These are phyloP conservation scores for Formica aserva DNA, from an alignment of 2,888 invertebrate species.

Conservation along the genomic window DNA sequence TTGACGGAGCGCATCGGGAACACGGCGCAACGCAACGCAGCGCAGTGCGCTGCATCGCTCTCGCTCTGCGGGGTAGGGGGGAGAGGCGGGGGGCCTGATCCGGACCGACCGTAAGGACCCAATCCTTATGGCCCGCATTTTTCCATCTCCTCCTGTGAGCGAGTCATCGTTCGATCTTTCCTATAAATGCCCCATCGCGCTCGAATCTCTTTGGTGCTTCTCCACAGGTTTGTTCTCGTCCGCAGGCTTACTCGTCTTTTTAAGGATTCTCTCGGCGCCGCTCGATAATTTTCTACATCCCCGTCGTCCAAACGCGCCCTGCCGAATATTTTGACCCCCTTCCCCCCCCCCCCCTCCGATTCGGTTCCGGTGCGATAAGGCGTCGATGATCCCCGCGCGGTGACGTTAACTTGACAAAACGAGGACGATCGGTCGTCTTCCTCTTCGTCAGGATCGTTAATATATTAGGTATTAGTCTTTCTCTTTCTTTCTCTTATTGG, in stretches of 20 bases:
- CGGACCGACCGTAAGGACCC: constrained; percentile 73
- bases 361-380: not conserved
- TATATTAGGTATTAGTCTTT: not conserved
- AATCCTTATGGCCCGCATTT: constrained; percentile 82
- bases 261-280: constrained; percentile 23
- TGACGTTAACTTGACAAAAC: not conserved
- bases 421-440: too few species aligned
- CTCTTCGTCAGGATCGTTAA: not conserved
- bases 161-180: not conserved
- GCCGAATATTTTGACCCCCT: constrained; percentile 14
- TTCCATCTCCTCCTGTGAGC: constrained; percentile 64
- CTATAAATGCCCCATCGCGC: not conserved
- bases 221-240: not conserved
- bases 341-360: not conserved
- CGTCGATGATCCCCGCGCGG: not conserved
- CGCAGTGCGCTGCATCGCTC: constrained; percentile 13
- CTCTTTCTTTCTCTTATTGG: not conserved
- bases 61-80: not conserved
- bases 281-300: constrained; percentile 31
- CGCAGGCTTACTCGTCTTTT: constrained; percentile 11
- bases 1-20: not conserved
- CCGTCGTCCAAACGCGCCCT: constrained; percentile 18
- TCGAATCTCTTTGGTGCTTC: not conserved
- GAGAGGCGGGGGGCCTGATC: constrained; percentile 53
- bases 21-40: not conserved